Base-by-base conservation (phyloP, 2,797 vertebrate genomes). In the Scleropages formosus region DNA sequence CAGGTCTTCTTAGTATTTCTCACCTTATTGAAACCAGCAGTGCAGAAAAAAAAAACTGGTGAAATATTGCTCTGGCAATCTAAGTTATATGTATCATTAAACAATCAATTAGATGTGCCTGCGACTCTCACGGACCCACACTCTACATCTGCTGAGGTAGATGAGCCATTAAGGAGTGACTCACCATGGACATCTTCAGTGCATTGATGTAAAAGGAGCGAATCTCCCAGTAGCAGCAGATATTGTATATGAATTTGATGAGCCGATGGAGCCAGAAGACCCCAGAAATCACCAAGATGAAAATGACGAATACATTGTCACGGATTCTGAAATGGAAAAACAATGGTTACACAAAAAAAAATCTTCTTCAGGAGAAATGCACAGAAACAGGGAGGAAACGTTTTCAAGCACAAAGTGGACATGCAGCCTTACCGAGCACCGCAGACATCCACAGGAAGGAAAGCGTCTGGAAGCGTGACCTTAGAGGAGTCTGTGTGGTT, bases 161-260 rank as follows among this genome's bases (percentile, higher is more conserved):
- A 26, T 11, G 8, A 58, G 3, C 56, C 7, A 59, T 12, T 59
- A 24, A 8, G 59, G 11, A 9, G 24, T 0, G 1, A 60, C 94
- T 92, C 83, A 98, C 98, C 98, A 97, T 98, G 44, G 94, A 94
- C 86, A 99, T 97, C 83, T 94, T 96, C 56, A 99, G 93, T 10
- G 97, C 96, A 6, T 93, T 95, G 80, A 94, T 95, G 85, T 99
- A 99, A 83, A 99, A 99, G 59, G 96, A 96, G 75, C 96, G 90
- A 85, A 99, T 99, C 87, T 99, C 98, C 96, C 96, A 98, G 84
- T 98, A 99, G 89, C 97, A 99, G 90, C 96, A 99, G 77, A 99
- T 91, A 18, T 99, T 99, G 88, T 99, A 99, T 85, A 99, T 92
- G 84, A 99, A 98, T 86, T 99, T 99, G 80, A 98, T 82, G 0